Evolutionary conservation across 2,113 vertebrate genomes (phyloP).

Genomic region (Pipa parva): DNA sequence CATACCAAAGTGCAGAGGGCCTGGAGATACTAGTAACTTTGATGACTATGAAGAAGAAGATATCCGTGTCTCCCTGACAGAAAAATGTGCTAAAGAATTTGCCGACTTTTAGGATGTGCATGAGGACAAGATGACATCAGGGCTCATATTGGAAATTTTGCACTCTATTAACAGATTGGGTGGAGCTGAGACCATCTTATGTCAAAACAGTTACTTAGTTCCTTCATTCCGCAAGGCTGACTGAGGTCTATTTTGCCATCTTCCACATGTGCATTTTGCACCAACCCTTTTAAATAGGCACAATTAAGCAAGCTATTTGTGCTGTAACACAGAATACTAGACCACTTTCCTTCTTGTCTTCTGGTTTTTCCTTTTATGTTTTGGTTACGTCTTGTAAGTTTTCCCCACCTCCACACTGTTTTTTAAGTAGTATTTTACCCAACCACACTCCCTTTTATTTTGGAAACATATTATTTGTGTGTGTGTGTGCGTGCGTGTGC

Average conservation of each 20-base stretch:
- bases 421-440: conserved; percentile 70
- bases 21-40: conserved; percentile 98
- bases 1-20: conserved; percentile 98
- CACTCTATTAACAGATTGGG: conserved; percentile 79
- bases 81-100: conserved; percentile 98
- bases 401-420: conserved; percentile 44
- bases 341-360: conserved; percentile 70
- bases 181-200: conserved; percentile 80
- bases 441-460: conserved; percentile 69
- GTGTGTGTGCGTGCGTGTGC: conserved; percentile 53
- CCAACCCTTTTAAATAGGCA: conserved; percentile 81
- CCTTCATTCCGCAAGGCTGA: conserved; percentile 88
- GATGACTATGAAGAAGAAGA: conserved; percentile 98
- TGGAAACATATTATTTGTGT: conserved; percentile 68
- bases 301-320: conserved; percentile 80
- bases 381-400: conserved; percentile 66
- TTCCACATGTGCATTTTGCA: conserved; percentile 81
- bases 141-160: conserved; percentile 82
- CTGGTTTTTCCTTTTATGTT: conserved; percentile 61
- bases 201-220: conserved; percentile 80
- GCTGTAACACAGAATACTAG: conserved; percentile 78
- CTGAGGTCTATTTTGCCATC: conserved; percentile 85
- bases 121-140: conserved; percentile 65
- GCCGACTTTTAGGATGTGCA: conserved; percentile 85
- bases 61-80: conserved; percentile 92